Percentiles rank a stretch among this genome's conserved stretches.
Conservation (phyloP, 2,797 vertebrate genomes). For the Clarias pachynema region DNA sequence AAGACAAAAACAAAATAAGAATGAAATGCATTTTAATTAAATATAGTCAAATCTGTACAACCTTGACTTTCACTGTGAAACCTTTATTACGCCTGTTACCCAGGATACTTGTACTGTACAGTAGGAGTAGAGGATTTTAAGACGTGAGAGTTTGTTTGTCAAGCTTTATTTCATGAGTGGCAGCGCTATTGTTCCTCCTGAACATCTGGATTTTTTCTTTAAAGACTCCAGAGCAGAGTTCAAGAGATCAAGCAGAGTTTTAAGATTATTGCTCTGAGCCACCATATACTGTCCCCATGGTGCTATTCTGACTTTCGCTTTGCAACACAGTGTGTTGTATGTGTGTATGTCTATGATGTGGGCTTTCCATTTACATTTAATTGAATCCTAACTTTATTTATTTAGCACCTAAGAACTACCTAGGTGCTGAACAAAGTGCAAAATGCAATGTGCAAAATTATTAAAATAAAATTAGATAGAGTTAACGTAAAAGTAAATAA, state of each 20-base stretch:
- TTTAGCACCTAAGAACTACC: no score
- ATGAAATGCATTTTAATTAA: background rate
- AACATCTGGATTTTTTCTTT: background rate
- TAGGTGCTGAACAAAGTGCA: no score
- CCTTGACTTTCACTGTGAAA: background rate
- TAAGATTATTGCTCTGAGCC: background rate
- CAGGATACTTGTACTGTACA: background rate
- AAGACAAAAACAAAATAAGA: no score
- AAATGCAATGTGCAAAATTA: no score
- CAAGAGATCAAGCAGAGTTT: background rate
- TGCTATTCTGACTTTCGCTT: background rate
- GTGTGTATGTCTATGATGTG: background rate
- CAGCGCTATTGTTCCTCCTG: background rate
- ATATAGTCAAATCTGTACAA: background rate
- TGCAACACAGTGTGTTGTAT: background rate
- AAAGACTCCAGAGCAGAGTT: no score
- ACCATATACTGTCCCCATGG: background rate
- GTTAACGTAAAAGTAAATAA: no score
- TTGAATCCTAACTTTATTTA: no score
- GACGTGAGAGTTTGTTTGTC: background rate
- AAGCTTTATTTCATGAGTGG: background rate
- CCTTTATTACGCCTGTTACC: background rate
- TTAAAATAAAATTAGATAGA: no score
- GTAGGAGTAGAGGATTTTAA: background rate
- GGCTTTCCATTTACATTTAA: background rate